A percentile compares a stretch with the other conserved stretches of the same genome.
phyloP scores from a whole-genome alignment of 2,797 vertebrate species.

The Anabas testudineus region DNA sequence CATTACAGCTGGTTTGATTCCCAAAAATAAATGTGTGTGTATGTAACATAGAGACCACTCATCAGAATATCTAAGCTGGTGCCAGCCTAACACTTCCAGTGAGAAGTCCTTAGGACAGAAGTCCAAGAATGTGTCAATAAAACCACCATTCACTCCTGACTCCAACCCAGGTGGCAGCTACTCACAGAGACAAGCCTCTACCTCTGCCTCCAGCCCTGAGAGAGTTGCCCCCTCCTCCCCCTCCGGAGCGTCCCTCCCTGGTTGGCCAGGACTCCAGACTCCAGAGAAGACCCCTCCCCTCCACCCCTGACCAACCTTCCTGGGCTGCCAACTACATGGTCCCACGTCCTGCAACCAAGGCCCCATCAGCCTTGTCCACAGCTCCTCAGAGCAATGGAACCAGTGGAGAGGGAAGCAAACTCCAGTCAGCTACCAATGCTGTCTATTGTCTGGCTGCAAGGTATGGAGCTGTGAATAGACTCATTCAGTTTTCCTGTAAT shows the following conservation, averaged over 20 bases:
- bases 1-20: too few relatives aligned
- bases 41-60: not conserved
- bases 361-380: conserved; percentile 64
- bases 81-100: not conserved
- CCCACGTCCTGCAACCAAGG: conserved; percentile 87
- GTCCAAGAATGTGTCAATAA: not conserved
- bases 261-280: conserved; percentile 80
- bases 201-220: conserved; percentile 92
- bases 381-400: conserved; percentile 82
- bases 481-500: too few relatives aligned
- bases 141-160: not conserved
- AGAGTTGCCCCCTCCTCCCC: conserved; percentile 93
- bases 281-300: conserved; percentile 92
- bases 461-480: conserved; percentile 46
- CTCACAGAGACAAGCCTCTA: conserved; percentile 95
- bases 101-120: not conserved
- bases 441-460: conserved; percentile 89
- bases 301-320: conserved; percentile 87
- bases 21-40: not conserved
- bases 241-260: conserved; percentile 90
- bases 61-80: not conserved
- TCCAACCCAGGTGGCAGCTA: conserved; percentile 82
- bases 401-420: conserved; percentile 75
- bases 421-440: conserved; percentile 91
- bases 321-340: conserved; percentile 85